phyloP scores from a whole-genome alignment of 2,113 vertebrate species.

The Plecotus auritus region DNA sequence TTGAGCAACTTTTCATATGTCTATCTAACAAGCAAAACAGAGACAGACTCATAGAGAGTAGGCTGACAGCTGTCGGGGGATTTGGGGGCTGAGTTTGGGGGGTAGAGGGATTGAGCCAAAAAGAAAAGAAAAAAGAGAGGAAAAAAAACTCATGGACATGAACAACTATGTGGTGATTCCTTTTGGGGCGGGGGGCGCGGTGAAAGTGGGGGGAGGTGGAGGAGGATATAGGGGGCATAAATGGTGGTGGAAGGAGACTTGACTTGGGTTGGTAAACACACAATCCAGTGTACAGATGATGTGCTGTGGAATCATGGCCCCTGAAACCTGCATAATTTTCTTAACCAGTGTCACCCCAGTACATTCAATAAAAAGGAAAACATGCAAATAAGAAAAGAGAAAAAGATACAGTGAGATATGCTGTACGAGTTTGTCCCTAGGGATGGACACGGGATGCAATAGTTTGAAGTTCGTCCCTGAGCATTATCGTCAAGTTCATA shows the following conservation, averaged over 20 bases:
- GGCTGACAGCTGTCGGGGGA: not conserved
- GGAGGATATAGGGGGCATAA: not conserved
- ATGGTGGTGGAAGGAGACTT: not conserved
- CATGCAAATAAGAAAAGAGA: not conserved
- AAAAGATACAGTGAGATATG: not conserved
- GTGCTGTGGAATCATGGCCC: not conserved
- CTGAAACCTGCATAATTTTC: not conserved
- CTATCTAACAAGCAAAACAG: not conserved
- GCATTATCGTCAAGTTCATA: not conserved
- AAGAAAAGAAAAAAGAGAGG: not conserved
- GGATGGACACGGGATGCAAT: too few species aligned
- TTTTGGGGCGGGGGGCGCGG: fast-evolving
- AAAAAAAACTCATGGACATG: not conserved
- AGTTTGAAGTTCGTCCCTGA: not conserved
- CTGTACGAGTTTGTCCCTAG: not conserved
- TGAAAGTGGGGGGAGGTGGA: too few species aligned
- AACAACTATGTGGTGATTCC: not conserved
- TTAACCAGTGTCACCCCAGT: not conserved
- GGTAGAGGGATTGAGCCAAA: not conserved
- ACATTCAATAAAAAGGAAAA: not conserved
- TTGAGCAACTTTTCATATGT: not conserved
- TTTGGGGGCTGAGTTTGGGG: not conserved
- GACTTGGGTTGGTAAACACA: not conserved
- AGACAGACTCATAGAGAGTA: not conserved
- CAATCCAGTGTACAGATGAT: not conserved